phyloP scores from a whole-genome alignment of 2,113 vertebrate genomes.

The Passer domesticus region DNA sequence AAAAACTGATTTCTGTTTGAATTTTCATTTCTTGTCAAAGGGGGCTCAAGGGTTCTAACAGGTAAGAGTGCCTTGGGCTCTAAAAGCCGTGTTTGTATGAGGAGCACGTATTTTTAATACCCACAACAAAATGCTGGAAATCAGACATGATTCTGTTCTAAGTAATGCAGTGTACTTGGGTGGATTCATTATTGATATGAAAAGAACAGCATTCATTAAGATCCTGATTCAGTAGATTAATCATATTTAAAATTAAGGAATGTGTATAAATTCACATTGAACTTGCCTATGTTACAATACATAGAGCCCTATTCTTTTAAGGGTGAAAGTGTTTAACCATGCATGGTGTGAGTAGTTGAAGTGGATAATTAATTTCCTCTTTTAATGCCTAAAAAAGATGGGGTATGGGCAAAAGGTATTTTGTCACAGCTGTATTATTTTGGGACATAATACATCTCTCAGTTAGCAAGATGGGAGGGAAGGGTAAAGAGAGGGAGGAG shows the following conservation, averaged over 20 bases:
- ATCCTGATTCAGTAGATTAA: neutral
- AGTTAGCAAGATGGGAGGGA: neutral
- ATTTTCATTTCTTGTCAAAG: constrained; percentile 21
- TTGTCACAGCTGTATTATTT: neutral
- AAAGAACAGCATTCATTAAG: neutral
- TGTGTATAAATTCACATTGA: neutral
- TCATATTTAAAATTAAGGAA: neutral
- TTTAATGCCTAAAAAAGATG: neutral
- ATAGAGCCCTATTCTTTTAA: neutral
- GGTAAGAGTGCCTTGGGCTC: neutral
- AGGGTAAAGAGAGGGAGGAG: neutral
- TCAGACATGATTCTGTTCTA: neutral
- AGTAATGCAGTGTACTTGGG: neutral
- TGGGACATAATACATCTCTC: neutral
- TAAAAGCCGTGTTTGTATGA: neutral
- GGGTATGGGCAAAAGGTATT: neutral
- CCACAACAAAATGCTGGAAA: neutral
- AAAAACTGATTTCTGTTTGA: neutral
- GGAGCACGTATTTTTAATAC: neutral
- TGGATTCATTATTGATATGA: neutral
- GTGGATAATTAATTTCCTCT: neutral
- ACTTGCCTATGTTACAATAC: neutral
- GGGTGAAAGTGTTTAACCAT: neutral
- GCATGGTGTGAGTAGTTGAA: neutral
- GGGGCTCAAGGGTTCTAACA: neutral